Conservation (phyloP, 2,888 invertebrate species). For the Luperina nickerlii region DNA sequence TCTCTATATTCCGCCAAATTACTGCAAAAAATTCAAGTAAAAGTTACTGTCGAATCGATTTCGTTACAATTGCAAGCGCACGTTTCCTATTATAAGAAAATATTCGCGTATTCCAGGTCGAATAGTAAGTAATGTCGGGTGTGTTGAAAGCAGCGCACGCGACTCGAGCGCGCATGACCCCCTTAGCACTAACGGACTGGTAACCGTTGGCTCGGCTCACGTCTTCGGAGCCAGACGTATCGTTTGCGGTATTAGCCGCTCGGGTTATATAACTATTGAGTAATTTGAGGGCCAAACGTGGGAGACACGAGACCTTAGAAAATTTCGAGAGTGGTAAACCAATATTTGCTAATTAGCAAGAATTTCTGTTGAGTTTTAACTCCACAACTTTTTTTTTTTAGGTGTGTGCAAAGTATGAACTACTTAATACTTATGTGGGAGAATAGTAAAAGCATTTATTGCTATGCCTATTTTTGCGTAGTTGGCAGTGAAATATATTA, state of each 20-base stretch:
- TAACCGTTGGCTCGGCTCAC: constrained; percentile 66
- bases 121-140: constrained; percentile 70
- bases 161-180: constrained; percentile 80
- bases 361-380: constrained; percentile 23
- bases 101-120: constrained; percentile 76
- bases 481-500: neutral
- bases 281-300: constrained; percentile 53
- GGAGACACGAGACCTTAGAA: constrained; percentile 41
- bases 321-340: constrained; percentile 30
- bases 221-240: constrained; percentile 58
- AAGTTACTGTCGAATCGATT: constrained; percentile 44
- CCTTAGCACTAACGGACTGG: constrained; percentile 82
- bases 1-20: constrained; percentile 3
- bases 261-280: constrained; percentile 64
- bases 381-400: too few relatives aligned
- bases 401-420: constrained; percentile 18
- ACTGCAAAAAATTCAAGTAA: constrained; percentile 25
- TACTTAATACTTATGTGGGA: neutral
- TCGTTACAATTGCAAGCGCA: constrained; percentile 41
- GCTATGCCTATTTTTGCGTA: neutral
- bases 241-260: constrained; percentile 59
- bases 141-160: constrained; percentile 85
- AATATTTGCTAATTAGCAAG: constrained; percentile 51
- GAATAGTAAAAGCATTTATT: constrained; percentile 1
- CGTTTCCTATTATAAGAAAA: constrained; percentile 63